Percentiles rank a stretch among this genome's conserved stretches.
Evolutionary conservation across 2,113 vertebrate genomes (phyloP).

Genomic region (Thunnus thynnus): DNA sequence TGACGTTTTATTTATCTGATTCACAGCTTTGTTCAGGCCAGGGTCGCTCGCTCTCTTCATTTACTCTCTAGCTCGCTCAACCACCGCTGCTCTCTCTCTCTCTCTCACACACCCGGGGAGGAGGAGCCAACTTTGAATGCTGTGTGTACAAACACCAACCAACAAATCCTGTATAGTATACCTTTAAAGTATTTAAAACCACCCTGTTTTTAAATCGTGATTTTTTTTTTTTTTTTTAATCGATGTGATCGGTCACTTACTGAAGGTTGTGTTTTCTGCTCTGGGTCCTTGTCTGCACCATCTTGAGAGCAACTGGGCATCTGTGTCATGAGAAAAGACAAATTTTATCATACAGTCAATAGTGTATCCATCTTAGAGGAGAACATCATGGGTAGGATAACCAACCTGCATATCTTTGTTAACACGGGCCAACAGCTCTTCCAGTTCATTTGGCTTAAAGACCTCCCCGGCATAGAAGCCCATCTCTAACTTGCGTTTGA

Average conservation of each 20-base stretch:
- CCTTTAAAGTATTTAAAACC: neutral
- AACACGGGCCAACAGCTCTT: conserved; percentile 78
- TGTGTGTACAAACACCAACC: too few species aligned
- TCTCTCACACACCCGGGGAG: too few species aligned
- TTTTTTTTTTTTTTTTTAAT: neutral
- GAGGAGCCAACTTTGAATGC: too few species aligned
- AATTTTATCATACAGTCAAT: neutral
- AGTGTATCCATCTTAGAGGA: neutral
- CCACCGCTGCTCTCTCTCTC: too few species aligned
- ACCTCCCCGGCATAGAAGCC: conserved; percentile 89
- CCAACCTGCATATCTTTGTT: conserved; percentile 75
- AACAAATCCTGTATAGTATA: too few species aligned
- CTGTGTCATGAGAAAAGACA: conserved; percentile 46
- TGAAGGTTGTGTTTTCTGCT: conserved; percentile 39
- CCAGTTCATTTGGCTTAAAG: conserved; percentile 86
- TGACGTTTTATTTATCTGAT: too few species aligned
- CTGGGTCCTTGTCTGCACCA: conserved; percentile 52
- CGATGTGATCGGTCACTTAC: conserved; percentile 49
- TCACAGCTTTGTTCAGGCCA: too few species aligned
- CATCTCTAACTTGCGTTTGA: conserved; percentile 95
- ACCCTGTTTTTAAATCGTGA: neutral
- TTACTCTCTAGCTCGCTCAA: too few species aligned
- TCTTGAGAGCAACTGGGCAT: conserved; percentile 61
- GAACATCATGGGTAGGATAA: neutral
- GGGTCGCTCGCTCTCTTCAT: too few species aligned